A percentile compares a stretch with the other conserved stretches of the same genome.
These are phyloP conservation scores for Sitophilus oryzae DNA, from an alignment of 1,140 invertebrate species.

Conservation along the genomic window DNA sequence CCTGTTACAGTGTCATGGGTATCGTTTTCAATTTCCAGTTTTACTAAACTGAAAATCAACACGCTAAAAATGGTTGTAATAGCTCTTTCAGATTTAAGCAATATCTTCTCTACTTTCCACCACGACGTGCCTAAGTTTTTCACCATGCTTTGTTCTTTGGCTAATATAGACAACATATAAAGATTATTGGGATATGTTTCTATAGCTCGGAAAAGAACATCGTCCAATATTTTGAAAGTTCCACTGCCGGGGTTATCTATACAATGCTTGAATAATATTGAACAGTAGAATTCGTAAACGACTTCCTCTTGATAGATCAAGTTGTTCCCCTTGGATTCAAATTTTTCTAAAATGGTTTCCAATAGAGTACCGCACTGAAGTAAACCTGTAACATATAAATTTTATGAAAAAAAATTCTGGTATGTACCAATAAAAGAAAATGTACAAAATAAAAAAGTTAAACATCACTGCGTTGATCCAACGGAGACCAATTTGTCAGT, in stretches of 20 bases:
- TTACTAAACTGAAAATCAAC: constrained; percentile 37
- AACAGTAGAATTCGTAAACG: constrained; percentile 45
- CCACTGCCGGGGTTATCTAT: constrained; percentile 20
- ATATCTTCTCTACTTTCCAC: constrained; percentile 40
- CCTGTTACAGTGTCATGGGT: constrained; percentile 36
- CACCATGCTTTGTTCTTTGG: constrained; percentile 36
- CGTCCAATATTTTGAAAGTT: constrained; percentile 36
- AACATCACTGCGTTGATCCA: no score
- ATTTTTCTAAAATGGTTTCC: constrained; percentile 34
- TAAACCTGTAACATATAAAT: constrained; percentile 10
- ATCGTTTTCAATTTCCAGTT: constrained; percentile 29
- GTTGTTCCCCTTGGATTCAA: constrained; percentile 24
- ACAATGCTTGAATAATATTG: constrained; percentile 46
- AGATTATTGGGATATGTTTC: constrained; percentile 53
- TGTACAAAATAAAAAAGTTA: background rate
- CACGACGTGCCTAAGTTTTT: constrained; percentile 36
- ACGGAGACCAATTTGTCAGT: no score
- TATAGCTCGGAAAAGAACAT: constrained; percentile 41
- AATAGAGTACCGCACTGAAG: constrained; percentile 39
- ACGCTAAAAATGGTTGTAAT: constrained; percentile 40
- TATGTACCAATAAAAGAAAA: background rate
- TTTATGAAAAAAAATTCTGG: background rate
- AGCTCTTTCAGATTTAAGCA: constrained; percentile 37
- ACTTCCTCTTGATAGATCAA: constrained; percentile 43
- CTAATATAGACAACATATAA: constrained; percentile 45